These are phyloP conservation scores for Eupsilia transversa DNA, from an alignment of 2,888 invertebrate genomes.

Conservation along the genomic window DNA sequence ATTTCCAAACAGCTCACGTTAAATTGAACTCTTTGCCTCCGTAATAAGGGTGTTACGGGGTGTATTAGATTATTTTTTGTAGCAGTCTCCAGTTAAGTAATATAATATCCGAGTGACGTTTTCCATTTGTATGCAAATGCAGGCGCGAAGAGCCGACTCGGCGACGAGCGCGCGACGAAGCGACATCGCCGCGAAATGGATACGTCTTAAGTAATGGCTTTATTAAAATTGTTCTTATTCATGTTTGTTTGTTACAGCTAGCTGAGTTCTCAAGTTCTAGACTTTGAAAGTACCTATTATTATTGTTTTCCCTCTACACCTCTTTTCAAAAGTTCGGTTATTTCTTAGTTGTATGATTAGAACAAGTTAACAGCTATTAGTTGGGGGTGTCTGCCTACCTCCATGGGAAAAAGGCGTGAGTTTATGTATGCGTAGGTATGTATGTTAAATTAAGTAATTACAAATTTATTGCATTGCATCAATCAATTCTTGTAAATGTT, in stretches of 20 bases:
- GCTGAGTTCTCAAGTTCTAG: neutral
- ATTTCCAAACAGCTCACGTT: constrained; percentile 27
- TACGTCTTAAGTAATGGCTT: constrained; percentile 71
- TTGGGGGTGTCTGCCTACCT: too few species aligned
- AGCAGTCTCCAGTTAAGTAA: constrained; percentile 74
- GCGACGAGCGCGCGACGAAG: constrained; percentile 61
- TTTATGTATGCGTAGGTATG: too few species aligned
- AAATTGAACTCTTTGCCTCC: constrained; percentile 61
- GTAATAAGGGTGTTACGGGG: constrained; percentile 48
- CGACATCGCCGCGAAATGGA: constrained; percentile 65
- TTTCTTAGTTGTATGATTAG: neutral
- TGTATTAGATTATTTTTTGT: constrained; percentile 68
- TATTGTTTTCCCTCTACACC: neutral
- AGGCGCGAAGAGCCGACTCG: constrained; percentile 54
- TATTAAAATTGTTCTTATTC: constrained; percentile 64
- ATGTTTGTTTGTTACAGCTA: constrained; percentile 50
- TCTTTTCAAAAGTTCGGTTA: neutral
- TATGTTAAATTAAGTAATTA: too few species aligned
- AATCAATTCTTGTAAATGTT: too few species aligned
- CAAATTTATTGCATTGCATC: neutral
- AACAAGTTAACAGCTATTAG: neutral
- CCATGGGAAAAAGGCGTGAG: neutral
- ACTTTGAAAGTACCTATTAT: neutral
- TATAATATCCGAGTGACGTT: constrained; percentile 82
- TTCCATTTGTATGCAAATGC: constrained; percentile 88